These are phyloP conservation scores for Dendrocincla tyrannina DNA, from an alignment of 2,797 vertebrate genomes.

Conservation along the genomic window DNA sequence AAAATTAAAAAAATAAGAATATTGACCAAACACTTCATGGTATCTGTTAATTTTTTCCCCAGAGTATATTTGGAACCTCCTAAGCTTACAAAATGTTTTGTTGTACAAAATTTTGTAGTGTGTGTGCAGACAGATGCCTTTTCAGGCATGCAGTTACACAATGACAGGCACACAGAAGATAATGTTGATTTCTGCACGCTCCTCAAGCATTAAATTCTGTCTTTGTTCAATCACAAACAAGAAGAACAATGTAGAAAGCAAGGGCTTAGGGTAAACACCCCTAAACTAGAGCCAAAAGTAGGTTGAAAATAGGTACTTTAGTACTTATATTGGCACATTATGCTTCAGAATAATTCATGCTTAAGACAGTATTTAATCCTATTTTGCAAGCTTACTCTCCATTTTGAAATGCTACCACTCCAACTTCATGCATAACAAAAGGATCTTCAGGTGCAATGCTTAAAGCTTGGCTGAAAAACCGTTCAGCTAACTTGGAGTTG, in stretches of 20 bases:
- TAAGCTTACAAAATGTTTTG: neutral
- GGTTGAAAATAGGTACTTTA: neutral
- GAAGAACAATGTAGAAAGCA: neutral
- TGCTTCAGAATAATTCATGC: neutral
- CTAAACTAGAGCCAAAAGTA: neutral
- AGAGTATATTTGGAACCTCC: neutral
- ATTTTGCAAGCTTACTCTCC: slow-evolving; percentile 89
- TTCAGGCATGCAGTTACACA: neutral
- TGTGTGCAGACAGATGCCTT: neutral
- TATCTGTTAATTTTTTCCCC: neutral
- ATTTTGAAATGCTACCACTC: slow-evolving; percentile 98
- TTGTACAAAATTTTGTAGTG: neutral
- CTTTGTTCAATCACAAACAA: neutral
- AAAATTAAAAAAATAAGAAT: neutral
- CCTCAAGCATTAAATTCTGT: neutral
- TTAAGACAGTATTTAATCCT: neutral
- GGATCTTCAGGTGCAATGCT: slow-evolving; percentile 98
- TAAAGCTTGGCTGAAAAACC: slow-evolving; percentile 97
- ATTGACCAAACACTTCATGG: neutral
- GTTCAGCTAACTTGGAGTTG: slow-evolving; percentile 97
- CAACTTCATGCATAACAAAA: slow-evolving; percentile 98
- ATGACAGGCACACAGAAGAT: neutral
- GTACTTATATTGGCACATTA: neutral
- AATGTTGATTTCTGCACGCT: neutral
- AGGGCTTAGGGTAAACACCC: neutral